Conservation (phyloP, 2,113 vertebrate genomes). For the Osmerus mordax region DNA sequence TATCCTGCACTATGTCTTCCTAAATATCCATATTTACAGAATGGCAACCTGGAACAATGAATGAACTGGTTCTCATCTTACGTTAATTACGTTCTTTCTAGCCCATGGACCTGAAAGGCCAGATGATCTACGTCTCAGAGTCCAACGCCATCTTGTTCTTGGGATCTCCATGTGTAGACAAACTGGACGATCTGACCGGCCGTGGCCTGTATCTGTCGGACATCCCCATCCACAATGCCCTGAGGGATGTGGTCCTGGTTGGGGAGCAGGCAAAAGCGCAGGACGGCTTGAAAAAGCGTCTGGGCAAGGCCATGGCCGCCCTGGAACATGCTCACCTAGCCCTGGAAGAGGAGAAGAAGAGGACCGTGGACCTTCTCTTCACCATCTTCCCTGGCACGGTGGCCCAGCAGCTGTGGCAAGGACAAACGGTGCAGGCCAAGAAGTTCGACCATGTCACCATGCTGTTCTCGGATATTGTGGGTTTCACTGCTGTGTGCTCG, state of each 20-base stretch:
- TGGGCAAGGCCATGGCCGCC: constrained; percentile 94
- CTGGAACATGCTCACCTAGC: constrained; percentile 91
- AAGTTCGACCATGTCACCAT: constrained; percentile 92
- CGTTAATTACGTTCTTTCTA: constrained; percentile 41
- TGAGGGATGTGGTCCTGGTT: constrained; percentile 93
- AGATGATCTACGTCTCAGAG: constrained; percentile 97
- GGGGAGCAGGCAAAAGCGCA: constrained; percentile 95
- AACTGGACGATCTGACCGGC: constrained; percentile 93
- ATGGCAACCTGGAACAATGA: no score
- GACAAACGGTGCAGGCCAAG: constrained; percentile 90
- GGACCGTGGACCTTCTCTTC: constrained; percentile 92
- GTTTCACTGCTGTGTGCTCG: constrained; percentile 95
- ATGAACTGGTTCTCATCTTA: background rate
- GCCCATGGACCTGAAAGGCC: constrained; percentile 98
- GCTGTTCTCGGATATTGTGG: constrained; percentile 98
- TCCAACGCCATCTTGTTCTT: constrained; percentile 89
- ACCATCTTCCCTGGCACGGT: constrained; percentile 94
- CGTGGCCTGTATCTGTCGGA: constrained; percentile 93
- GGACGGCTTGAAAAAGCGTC: constrained; percentile 92
- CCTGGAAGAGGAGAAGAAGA: constrained; percentile 95
- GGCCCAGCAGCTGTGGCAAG: constrained; percentile 96
- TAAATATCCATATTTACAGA: no score
- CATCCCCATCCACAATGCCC: constrained; percentile 94
- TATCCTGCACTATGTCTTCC: no score
- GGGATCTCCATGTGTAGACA: constrained; percentile 95